Evolutionary conservation across 2,797 vertebrate species (phyloP).

Genomic region (Rhyacichthys aspro): DNA sequence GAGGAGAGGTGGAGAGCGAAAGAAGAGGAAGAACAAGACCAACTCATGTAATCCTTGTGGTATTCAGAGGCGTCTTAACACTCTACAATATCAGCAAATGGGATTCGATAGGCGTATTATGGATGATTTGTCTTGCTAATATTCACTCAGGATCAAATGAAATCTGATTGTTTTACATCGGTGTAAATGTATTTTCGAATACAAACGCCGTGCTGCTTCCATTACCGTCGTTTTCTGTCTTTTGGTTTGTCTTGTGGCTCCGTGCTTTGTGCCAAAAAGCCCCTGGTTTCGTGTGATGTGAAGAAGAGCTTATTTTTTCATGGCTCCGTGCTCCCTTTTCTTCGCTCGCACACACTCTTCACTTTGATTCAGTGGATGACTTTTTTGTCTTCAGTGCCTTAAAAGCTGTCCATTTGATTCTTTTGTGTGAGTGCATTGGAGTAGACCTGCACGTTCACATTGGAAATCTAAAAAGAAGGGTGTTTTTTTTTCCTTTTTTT

Average conservation of each 20-base stretch:
- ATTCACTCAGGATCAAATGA: slow-evolving; percentile 37
- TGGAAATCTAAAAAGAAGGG: not conserved
- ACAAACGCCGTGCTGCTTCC: slow-evolving; percentile 21
- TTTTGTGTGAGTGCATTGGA: slow-evolving; percentile 5
- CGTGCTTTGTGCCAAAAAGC: slow-evolving; percentile 23
- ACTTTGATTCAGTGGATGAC: slow-evolving; percentile 33
- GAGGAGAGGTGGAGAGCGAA: slow-evolving; percentile 34
- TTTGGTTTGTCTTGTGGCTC: slow-evolving; percentile 27
- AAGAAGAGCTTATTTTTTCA: slow-evolving; percentile 22
- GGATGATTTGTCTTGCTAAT: slow-evolving; percentile 55
- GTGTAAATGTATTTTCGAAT: slow-evolving; percentile 43
- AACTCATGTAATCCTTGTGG: slow-evolving; percentile 57
- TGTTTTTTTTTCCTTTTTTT: too few relatives aligned
- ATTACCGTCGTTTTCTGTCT: slow-evolving; percentile 12
- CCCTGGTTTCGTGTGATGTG: slow-evolving; percentile 24
- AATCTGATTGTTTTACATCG: slow-evolving; percentile 49
- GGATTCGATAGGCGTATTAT: slow-evolving; percentile 62
- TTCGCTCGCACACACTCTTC: slow-evolving; percentile 8
- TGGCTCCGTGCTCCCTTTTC: slow-evolving; percentile 3
- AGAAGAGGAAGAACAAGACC: slow-evolving; percentile 44
- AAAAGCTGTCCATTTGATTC: slow-evolving; percentile 35
- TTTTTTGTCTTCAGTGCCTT: slow-evolving; percentile 23
- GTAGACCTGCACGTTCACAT: slow-evolving; percentile 5
- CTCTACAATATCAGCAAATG: slow-evolving; percentile 57
- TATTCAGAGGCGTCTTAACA: slow-evolving; percentile 42